Evolutionary conservation across 2,797 vertebrate species (phyloP), one percentile per base, ranked within the genome.

Genomic region (Taenioides sp.): DNA sequence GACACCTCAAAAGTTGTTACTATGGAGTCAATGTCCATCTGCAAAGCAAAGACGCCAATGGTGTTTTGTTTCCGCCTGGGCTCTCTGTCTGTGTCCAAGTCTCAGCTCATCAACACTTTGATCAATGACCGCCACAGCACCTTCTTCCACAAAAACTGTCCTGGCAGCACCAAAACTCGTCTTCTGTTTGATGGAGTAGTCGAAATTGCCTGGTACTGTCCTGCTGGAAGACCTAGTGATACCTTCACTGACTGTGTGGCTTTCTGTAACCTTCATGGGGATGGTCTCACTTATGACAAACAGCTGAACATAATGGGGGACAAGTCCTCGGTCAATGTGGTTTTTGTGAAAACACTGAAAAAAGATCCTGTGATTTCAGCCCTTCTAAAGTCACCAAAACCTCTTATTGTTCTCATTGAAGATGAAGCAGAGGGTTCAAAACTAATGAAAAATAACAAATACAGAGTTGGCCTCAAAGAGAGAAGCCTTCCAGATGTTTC

Each of bases 201-300:
- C 73, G 94, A 95, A 87, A 90, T 95, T n/a, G 87, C 90, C 72
- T 95, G 94, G 94, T 95, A 92, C 77, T 88, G 78, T 64, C 87
- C 90, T 43, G 78, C 84, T 72, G 88, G 89, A 22, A 88, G 84
- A 67, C 22, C 62, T 40, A 80, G 43, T 22, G 88, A 92, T 78
- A 67, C 61, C 58, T 91, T 94, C 79, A 70, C 65, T 65, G 67
- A 87, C 74, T 94, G 91, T 25, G 75, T 91, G 66, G 82, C 78
- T 17, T 85, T 87, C 75, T 82, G 79, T 75, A 89, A 90, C 84
- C 87, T 91, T 57, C 91, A 87, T 67, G 91, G 90, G 61, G 88
- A 89, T 58, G 78, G 93, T 81, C 76, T 87, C 84, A 25, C 61
- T 3, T n/a, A 81, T 69, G 37, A 84, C 28, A 69, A 69, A 18